phyloP scores from a whole-genome alignment of 2,113 vertebrate species.

The Hypomesus transpacificus region DNA sequence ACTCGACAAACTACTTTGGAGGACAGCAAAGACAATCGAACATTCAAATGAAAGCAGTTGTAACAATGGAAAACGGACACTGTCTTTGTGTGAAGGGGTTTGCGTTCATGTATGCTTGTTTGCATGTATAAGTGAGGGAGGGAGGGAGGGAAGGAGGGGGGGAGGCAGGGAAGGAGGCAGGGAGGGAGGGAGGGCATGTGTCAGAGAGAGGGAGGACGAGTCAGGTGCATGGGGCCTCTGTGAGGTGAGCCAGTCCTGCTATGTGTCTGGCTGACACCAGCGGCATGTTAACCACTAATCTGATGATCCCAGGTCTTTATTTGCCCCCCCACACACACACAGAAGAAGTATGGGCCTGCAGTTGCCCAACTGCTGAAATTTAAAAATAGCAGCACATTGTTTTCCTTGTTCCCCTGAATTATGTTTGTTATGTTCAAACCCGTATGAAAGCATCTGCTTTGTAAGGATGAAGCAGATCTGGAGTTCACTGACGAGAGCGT shows the following conservation, averaged over 20 bases:
- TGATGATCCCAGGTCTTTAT: conserved; percentile 5
- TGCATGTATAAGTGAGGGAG: not conserved
- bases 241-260: not conserved
- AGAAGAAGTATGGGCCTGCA: not conserved
- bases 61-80: not conserved
- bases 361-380: not conserved
- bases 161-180: not conserved
- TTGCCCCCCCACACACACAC: not conserved
- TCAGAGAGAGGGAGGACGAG: not conserved
- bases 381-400: conserved; percentile 13
- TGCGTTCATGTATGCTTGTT: not conserved
- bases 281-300: not conserved
- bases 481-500: not conserved
- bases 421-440: not conserved
- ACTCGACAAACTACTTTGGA: no score
- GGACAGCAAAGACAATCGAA: no score
- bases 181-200: not conserved
- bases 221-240: not conserved
- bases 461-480: not conserved
- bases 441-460: no score
- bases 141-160: not conserved
- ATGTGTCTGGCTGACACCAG: conserved; percentile 2
- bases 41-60: no score
- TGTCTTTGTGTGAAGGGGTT: not conserved
- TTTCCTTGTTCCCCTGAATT: not conserved